Conservation (phyloP, 2,113 vertebrate species). For the Salvelinus sp. region DNA sequence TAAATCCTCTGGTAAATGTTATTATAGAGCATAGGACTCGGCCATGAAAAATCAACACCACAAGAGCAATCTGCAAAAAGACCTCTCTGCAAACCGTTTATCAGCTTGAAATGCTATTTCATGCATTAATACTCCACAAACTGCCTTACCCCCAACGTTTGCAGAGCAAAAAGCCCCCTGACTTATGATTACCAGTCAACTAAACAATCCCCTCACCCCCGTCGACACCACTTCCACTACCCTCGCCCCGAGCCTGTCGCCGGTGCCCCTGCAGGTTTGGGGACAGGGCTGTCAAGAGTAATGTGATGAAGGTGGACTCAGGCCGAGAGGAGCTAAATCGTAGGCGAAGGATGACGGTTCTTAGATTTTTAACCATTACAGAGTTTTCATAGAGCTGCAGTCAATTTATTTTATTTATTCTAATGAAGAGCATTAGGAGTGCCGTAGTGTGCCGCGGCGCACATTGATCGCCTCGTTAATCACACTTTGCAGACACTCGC, state of each 20-base stretch:
- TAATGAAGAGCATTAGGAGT: conserved; percentile 99
- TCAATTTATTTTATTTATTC: conserved; percentile 99
- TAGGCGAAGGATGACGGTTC: conserved; percentile 91
- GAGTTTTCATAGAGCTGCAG: conserved; percentile 99
- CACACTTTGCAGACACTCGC: conserved; percentile 99
- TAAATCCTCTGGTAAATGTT: conserved; percentile 71
- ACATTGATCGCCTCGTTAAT: conserved; percentile 99
- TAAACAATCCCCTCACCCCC: conserved; percentile 66
- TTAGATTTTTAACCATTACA: conserved; percentile 99
- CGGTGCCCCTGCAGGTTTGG: conserved; percentile 86
- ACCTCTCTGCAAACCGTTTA: conserved; percentile 68
- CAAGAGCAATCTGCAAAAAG: conserved; percentile 60
- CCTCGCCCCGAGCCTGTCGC: conserved; percentile 65
- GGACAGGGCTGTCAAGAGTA: conserved; percentile 88
- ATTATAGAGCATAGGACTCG: conserved; percentile 65
- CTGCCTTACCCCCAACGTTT: conserved; percentile 55
- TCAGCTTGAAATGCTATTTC: conserved; percentile 79
- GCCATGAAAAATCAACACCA: conserved; percentile 44
- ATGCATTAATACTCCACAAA: conserved; percentile 77
- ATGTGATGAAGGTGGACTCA: conserved; percentile 92
- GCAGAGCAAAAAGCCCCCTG: conserved; percentile 62
- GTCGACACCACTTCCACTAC: conserved; percentile 56
- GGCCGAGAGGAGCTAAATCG: conserved; percentile 89
- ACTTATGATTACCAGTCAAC: conserved; percentile 76
- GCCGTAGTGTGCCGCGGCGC: conserved; percentile 92